Evolutionary conservation across 2,113 vertebrate species (phyloP), one percentile per base, ranked within the genome.

Genomic region (Phoxinus phoxinus): DNA sequence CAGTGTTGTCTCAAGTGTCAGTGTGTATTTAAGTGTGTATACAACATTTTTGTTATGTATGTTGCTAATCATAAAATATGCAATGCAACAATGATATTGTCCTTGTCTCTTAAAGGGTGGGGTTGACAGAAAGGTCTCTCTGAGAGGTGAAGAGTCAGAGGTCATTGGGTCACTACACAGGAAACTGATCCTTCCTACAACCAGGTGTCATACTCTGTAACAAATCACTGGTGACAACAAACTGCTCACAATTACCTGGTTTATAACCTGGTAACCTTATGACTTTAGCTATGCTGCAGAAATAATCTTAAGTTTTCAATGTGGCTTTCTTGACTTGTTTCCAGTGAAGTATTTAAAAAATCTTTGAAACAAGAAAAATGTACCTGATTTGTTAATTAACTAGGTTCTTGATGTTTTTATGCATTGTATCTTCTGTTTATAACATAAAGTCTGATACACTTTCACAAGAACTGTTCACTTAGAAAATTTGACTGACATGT

Each of bases 171-270:
- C 53, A 58, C 25, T 21, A 17, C 48, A 41, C 79, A 81, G 41
- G 41, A 67, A 67, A 81, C 51, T 1, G 10, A 56, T 78, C 76
- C 6, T 78, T 59, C 17, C 51, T 32, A 56, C 6, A 37, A 65
- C 78, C 37, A 81, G 78, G 56, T 81, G 59, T 65, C 32, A 61
- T 13, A 23, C 30, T 44, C 71, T 35, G 17, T 27, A 77, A 80
- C 77, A 80, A 44, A 27, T 63, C 21, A n/a, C 12, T 27, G 48
- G 25, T 63, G 35, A 41, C n/a, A 75, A 25, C 30, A 48, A 74
- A 74, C 23, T 9, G 73, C 41, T 19, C 44, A n/a, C 25, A 59
- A 15, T 41, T 19, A 61, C 21, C 32, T 71, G 41, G 17, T 82
- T 53, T 53, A 71, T 69, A 21, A 48, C 61, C 44, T 81, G 37